Evolutionary conservation across 2,113 vertebrate genomes (phyloP).

Genomic region (Baryphthengus martii): DNA sequence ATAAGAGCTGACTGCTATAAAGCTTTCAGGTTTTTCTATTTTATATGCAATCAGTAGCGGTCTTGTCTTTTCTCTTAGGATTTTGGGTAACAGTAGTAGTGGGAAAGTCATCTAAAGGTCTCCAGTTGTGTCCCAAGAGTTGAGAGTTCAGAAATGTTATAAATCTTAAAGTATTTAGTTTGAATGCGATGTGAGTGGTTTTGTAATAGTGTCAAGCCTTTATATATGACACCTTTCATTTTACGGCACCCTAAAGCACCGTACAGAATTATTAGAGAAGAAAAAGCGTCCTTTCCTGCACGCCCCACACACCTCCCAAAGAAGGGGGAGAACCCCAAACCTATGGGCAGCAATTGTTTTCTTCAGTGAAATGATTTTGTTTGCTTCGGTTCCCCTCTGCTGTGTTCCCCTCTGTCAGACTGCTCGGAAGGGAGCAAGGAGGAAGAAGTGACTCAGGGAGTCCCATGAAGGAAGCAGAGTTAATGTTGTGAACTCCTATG

Average conservation of each 20-base stretch:
- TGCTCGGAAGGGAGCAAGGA: not conserved
- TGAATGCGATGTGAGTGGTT: not conserved
- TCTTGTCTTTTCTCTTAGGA: not conserved
- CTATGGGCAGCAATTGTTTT: not conserved
- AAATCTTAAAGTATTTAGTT: not conserved
- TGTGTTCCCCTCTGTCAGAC: not conserved
- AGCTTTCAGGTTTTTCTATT: not conserved
- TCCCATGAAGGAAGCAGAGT: not conserved
- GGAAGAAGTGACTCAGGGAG: not conserved
- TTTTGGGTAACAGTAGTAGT: not conserved
- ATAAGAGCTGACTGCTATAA: not conserved
- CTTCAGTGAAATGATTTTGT: not conserved
- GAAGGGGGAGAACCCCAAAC: not conserved
- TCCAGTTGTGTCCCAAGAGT: not conserved
- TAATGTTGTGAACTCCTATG: not conserved
- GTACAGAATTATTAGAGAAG: not conserved
- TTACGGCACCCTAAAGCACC: not conserved
- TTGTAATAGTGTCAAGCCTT: not conserved
- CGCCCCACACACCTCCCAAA: fast-evolving
- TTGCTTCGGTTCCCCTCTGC: not conserved
- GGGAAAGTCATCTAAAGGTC: not conserved
- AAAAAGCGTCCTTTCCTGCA: not conserved
- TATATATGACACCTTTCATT: not conserved
- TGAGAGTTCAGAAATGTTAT: not conserved
- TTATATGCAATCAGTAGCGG: not conserved